Evolutionary conservation across 2,797 vertebrate genomes (phyloP).

Genomic region (Alauda arvensis): DNA sequence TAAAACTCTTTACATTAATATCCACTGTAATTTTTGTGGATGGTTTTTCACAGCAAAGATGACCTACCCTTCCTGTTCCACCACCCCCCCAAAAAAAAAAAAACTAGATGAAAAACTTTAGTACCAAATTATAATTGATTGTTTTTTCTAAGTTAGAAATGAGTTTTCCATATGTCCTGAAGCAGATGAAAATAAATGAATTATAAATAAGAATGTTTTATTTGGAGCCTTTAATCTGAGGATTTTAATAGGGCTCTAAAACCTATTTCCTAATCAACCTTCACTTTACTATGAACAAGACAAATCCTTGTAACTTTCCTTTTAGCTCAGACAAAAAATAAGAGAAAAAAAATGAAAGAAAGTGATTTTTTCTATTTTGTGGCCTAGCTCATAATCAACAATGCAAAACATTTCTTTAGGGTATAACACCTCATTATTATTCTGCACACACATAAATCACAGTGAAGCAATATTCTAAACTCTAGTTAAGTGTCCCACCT

Average conservation of each 20-base stretch:
- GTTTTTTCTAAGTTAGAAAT: slow-evolving; percentile 1
- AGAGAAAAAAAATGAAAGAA: not conserved
- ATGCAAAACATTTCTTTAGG: not conserved
- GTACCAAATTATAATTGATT: not conserved
- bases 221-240: slow-evolving; percentile 11
- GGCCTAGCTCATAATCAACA: not conserved
- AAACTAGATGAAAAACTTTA: not conserved
- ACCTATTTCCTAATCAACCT: slow-evolving; percentile 37
- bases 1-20: not conserved
- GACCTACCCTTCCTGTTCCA: not conserved
- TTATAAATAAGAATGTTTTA: slow-evolving; percentile 31
- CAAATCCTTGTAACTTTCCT: slow-evolving; percentile 4
- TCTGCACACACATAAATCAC: not conserved
- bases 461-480: not conserved
- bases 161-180: not conserved
- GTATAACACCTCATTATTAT: not conserved
- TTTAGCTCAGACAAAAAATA: not conserved
- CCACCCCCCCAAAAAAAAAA: fast-evolving
- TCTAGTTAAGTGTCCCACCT: not conserved
- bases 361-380: not conserved
- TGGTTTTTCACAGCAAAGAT: not conserved
- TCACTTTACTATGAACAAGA: not conserved
- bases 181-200: slow-evolving; percentile 25
- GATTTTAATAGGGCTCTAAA: slow-evolving; percentile 14
- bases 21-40: not conserved